These are phyloP conservation scores for Drosophila suboccidentalis DNA, from an alignment of 2,888 invertebrate genomes.

Conservation along the genomic window DNA sequence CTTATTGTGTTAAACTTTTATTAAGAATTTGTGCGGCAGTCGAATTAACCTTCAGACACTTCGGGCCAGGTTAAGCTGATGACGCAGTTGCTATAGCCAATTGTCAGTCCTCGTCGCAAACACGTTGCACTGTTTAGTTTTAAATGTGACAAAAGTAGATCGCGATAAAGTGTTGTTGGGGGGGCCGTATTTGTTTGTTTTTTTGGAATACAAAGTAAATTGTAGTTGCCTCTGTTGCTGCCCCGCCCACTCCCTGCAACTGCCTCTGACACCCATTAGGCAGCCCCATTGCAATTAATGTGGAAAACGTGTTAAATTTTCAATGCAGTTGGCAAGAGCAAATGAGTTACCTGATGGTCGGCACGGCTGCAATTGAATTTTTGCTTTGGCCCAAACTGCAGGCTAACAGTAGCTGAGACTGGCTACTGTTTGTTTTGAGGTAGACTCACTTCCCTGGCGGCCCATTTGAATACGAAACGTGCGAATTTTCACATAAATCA, in stretches of 20 bases:
- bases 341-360: conserved; percentile 62
- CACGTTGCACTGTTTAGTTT: conserved; percentile 34
- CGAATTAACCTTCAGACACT: conserved; percentile 19
- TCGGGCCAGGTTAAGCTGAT: conserved; percentile 14
- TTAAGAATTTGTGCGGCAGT: conserved; percentile 23
- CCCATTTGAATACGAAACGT: conserved; percentile 71
- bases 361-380: conserved; percentile 36
- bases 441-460: conserved; percentile 24
- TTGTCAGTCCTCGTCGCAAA: conserved; percentile 18
- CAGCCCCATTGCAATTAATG: conserved; percentile 64
- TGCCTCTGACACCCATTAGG: conserved; percentile 34
- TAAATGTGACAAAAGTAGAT: conserved; percentile 70
- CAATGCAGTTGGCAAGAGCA: conserved; percentile 26
- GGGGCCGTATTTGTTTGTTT: conserved; percentile 8
- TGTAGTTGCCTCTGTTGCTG: conserved; percentile 11
- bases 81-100: conserved; percentile 13
- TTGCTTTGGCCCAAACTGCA: conserved; percentile 25
- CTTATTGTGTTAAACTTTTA: conserved; percentile 23
- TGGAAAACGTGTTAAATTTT: conserved; percentile 61
- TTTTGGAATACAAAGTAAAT: conserved; percentile 35
- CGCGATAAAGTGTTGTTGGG: conserved; percentile 39
- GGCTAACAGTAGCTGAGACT: conserved; percentile 4
- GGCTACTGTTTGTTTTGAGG: conserved; percentile 22
- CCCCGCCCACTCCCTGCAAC: conserved; percentile 6
- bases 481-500: conserved; percentile 78